A percentile compares a stretch with the other conserved stretches of the same genome.
These are phyloP conservation scores for Melinaea menophilus DNA, from an alignment of 2,888 invertebrate species.

Conservation along the genomic window DNA sequence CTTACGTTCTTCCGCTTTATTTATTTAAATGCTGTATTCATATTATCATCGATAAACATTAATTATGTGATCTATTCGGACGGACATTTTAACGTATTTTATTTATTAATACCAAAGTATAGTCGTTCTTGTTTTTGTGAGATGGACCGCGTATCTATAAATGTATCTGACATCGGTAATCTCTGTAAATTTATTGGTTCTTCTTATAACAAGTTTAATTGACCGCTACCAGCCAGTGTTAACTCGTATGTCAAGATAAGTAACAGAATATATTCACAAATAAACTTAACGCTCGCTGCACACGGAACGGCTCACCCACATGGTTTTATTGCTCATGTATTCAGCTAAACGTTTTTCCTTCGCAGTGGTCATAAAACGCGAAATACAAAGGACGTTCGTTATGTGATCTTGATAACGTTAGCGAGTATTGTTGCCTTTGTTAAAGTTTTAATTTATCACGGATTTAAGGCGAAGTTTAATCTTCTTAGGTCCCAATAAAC, in stretches of 20 bases:
- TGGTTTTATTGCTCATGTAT: constrained; percentile 58
- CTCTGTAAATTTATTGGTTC: constrained; percentile 70
- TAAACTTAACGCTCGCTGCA: constrained; percentile 53
- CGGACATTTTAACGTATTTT: constrained; percentile 37
- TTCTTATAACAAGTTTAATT: constrained; percentile 67
- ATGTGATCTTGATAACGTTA: constrained; percentile 62
- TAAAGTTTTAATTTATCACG: constrained; percentile 53
- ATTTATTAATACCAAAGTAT: constrained; percentile 51
- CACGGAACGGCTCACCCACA: constrained; percentile 53
- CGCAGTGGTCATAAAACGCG: constrained; percentile 54
- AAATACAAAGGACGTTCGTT: constrained; percentile 58
- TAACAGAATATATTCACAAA: constrained; percentile 62
- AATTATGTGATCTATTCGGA: constrained; percentile 47
- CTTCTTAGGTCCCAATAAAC: constrained; percentile 43
- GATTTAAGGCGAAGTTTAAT: constrained; percentile 51
- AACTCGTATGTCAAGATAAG: constrained; percentile 46
- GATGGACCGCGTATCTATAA: constrained; percentile 48
- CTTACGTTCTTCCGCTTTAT: constrained; percentile 49
- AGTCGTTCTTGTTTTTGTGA: constrained; percentile 13
- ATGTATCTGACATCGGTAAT: constrained; percentile 69
- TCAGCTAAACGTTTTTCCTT: constrained; percentile 62
- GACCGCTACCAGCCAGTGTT: constrained; percentile 63
- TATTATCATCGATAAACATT: constrained; percentile 48
- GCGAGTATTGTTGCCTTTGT: constrained; percentile 46
- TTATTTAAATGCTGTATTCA: constrained; percentile 42